Evolutionary conservation across 2,797 vertebrate genomes (phyloP), one percentile per base, ranked within the genome.

Genomic region (Takifugu rubripes): DNA sequence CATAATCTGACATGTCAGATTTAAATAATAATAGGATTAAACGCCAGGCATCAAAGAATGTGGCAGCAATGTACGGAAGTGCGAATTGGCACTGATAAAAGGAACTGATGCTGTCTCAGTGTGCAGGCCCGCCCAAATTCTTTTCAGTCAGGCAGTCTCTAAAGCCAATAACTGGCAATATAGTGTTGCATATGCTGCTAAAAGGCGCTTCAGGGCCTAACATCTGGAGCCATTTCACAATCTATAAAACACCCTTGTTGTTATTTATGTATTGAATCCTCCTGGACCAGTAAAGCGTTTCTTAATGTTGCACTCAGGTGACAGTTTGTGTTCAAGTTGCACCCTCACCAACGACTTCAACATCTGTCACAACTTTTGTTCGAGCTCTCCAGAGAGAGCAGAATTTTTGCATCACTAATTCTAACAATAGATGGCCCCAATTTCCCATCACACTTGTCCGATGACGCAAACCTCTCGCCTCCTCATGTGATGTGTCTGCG

Each of bases 1-100:
- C 33, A 43, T 69, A 68, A 73, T 77, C 66, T 48, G 52, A 43
- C 57, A 54, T 65, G 48, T 68, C 52, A 58, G 49, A 59, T 75
- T 76, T 57, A 61, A 68, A 59, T 66, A 66, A 62, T 70, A 66
- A 63, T 47, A 56, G 61, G 59, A 52, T 70, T 72, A 72, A 70
- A 54, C 46, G 52, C 10, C 33, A 54, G 52, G 58, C 66, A 51
- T 65, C 25, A 24, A 49, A 57, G 46, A 52, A 61, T 65, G 24
- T 55, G 25, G 21, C 57, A 43, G 50, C 54, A 46, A 2, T 52
- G 31, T 47, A 24, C 25, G 65, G 25, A 54, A 5, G 61, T 49
- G n/a, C n/a, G 1, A 67, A 58, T 61, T 27, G 58, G 14, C 21
- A 42, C 33, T 26, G 25, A 60, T 57, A 52, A 44, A 66, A 59